Conservation (phyloP, 2,888 invertebrate genomes). For the Gibbula magus region DNA sequence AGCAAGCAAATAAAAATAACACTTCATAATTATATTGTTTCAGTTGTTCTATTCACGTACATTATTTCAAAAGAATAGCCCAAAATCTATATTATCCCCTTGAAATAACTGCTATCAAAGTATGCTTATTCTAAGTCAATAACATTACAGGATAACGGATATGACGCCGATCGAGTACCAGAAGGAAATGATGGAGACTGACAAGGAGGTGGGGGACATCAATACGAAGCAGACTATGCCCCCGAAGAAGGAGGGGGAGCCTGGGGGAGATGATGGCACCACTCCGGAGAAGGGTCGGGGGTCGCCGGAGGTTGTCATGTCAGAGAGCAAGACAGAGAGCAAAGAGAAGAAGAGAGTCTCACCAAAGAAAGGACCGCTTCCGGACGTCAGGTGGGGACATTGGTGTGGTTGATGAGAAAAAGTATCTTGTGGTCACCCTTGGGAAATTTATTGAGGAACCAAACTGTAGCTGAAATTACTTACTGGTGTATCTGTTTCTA, state of each 20-base stretch:
- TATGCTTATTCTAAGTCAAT: too few species aligned
- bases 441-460: too few species aligned
- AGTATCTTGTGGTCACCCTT: too few species aligned
- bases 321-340: neutral
- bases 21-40: too few species aligned
- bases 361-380: neutral
- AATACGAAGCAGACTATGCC: neutral
- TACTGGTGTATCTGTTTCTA: too few species aligned
- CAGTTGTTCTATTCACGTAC: too few species aligned
- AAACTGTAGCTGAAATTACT: too few species aligned
- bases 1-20: too few species aligned
- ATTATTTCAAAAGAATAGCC: too few species aligned
- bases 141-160: conserved; percentile 35
- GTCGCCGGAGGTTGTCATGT: conserved; percentile 8
- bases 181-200: conserved; percentile 52
- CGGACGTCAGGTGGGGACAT: conserved; percentile 2
- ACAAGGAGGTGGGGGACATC: conserved; percentile 30
- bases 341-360: conserved; percentile 6
- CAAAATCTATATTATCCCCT: too few species aligned
- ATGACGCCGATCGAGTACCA: conserved; percentile 50
- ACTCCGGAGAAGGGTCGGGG: neutral
- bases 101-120: too few species aligned
- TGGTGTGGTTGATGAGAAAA: too few species aligned
- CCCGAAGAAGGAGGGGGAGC: neutral
- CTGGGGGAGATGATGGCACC: neutral